Base-by-base conservation (phyloP, 2,888 invertebrate species). In the Heteromurus nitidus region DNA sequence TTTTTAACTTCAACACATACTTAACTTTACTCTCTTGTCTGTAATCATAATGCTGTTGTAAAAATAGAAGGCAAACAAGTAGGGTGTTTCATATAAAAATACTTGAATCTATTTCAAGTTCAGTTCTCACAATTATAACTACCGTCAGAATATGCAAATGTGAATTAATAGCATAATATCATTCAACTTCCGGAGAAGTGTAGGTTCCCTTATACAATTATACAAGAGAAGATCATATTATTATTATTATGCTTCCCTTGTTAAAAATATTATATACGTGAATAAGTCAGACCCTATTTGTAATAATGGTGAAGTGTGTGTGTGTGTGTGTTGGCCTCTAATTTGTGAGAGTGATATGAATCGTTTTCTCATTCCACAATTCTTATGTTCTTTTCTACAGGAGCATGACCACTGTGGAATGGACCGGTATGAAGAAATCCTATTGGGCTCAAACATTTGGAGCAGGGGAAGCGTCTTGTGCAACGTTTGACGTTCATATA, bases 21-120 rank as follows among this genome's bases (percentile, higher is more conserved):
- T 60, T 28, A 24, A 60, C 26, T 28, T 55, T 20, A 20, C 28
- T 20, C n/a, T 28, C 20, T 55, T 18, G 18, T 55, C 24, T 55
- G 22, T 22, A 55, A 55, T 20, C n/a, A 13, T 55, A 7, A 20
- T 7, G 22, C 7, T n/a, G n/a, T 55, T 2, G 20, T 55, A 55
- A 55, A 55, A 55, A 13, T 20, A 60, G n/a, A 69, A 69, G 68
- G 68, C 30, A 53, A 69, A 22, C 68, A 2, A 31, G 53, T 13
- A 28, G 36, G 50, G 50, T 50, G 50, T 18, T n/a, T 50, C n/a
- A 11, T 36, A 36, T 36, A 9, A 9, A 36, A 9, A 13, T 50
- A 50, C 5, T 18, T 50, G n/a, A 13, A 50, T 50, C 20, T 69
- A 22, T 69, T 69, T 69, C 68, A 69, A 69, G 68, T 69, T 69